These are phyloP conservation scores for Sparus aurata DNA, from an alignment of 2,797 vertebrate species.

Conservation along the genomic window DNA sequence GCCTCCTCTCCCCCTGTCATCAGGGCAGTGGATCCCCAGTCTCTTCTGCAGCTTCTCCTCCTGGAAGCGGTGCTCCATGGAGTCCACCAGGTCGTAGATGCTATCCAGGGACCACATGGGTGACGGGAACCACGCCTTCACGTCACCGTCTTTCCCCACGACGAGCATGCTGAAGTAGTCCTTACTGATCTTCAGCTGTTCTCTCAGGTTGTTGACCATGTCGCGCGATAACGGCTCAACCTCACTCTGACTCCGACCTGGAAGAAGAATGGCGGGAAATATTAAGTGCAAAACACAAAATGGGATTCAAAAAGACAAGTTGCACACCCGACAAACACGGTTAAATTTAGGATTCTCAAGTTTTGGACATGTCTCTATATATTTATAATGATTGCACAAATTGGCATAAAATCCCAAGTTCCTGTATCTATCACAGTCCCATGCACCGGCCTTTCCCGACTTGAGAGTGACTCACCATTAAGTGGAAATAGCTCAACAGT, in stretches of 20 bases:
- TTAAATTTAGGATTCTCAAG: not conserved
- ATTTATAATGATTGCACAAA: not conserved
- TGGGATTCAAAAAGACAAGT: not conserved
- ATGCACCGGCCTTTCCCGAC: not conserved
- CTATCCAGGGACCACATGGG: slow-evolving; percentile 86
- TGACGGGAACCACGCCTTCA: slow-evolving; percentile 86
- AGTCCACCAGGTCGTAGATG: slow-evolving; percentile 88
- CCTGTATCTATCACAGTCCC: not conserved
- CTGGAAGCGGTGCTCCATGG: slow-evolving; percentile 83
- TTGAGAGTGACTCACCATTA: slow-evolving; percentile 78
- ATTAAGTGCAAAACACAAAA: not conserved
- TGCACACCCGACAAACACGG: not conserved
- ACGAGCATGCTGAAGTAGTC: slow-evolving; percentile 88
- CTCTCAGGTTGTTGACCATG: slow-evolving; percentile 80
- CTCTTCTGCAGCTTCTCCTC: slow-evolving; percentile 84
- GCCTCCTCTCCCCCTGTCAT: slow-evolving; percentile 68
- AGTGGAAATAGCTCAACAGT: slow-evolving; percentile 85
- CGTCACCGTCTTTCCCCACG: slow-evolving; percentile 85
- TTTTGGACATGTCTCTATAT: not conserved
- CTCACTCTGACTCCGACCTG: slow-evolving; percentile 85
- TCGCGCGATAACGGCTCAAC: slow-evolving; percentile 75
- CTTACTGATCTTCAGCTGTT: slow-evolving; percentile 85
- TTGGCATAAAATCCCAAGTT: not conserved
- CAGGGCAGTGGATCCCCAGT: slow-evolving; percentile 84
- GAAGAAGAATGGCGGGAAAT: not conserved